These are phyloP conservation scores for Limanda limanda DNA, from an alignment of 2,113 vertebrate genomes.

Conservation along the genomic window DNA sequence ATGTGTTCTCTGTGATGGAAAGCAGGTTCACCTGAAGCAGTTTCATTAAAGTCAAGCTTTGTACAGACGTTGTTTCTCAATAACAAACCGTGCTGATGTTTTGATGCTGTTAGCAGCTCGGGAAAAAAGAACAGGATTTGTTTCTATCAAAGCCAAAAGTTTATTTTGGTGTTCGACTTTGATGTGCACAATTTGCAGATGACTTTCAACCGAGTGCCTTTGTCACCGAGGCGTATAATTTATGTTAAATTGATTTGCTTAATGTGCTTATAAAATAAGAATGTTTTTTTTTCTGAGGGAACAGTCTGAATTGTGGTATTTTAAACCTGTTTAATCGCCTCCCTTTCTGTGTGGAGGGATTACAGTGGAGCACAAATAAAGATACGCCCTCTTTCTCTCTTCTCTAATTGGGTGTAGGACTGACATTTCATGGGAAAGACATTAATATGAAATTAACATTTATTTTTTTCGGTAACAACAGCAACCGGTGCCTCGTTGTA, in stretches of 20 bases:
- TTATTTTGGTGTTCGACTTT: conserved; percentile 84
- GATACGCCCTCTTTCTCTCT: conserved; percentile 72
- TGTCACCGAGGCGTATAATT: conserved; percentile 84
- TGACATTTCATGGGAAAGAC: conserved; percentile 63
- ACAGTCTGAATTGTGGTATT: conserved; percentile 82
- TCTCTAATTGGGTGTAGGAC: conserved; percentile 73
- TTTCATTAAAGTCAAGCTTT: conserved; percentile 47
- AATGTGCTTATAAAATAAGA: conserved; percentile 87
- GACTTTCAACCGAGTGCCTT: conserved; percentile 84
- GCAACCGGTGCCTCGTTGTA: conserved; percentile 13
- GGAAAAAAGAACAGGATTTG: conserved; percentile 13
- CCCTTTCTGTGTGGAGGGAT: conserved; percentile 81
- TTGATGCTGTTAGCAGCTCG: conserved; percentile 47
- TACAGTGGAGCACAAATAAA: conserved; percentile 77
- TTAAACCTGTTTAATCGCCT: conserved; percentile 85
- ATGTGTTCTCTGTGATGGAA: conserved; percentile 21
- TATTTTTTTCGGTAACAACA: conserved; percentile 62
- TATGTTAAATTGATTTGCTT: conserved; percentile 89
- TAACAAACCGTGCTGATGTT: conserved; percentile 51
- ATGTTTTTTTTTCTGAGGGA: conserved; percentile 70
- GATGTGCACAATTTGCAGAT: conserved; percentile 81
- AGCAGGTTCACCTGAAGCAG: conserved; percentile 41
- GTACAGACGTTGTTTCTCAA: conserved; percentile 50
- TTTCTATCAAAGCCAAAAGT: conserved; percentile 78
- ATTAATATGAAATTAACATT: conserved; percentile 75